phyloP scores from a whole-genome alignment of 2,888 invertebrate species.

The Parelbella ahira region DNA sequence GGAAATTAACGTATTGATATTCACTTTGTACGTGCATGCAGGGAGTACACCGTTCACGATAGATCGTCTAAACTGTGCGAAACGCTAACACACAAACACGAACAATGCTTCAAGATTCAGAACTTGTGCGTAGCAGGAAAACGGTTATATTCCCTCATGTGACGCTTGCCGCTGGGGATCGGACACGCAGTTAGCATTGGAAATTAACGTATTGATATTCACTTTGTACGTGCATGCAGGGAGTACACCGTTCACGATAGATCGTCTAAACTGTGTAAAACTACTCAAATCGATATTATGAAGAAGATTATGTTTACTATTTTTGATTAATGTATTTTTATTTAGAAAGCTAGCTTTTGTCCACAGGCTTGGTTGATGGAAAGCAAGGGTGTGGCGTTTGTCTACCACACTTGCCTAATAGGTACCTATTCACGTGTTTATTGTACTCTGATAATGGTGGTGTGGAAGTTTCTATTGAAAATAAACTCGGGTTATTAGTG shows the following conservation, averaged over 20 bases:
- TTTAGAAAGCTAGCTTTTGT: no score
- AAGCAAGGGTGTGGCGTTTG: no score
- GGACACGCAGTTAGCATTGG: slow-evolving; percentile 38
- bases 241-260: slow-evolving; percentile 29
- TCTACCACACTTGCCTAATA: no score
- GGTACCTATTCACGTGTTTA: no score
- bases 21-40: slow-evolving; percentile 31
- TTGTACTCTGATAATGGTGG: no score
- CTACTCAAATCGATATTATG: no score
- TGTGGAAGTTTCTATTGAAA: no score
- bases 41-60: slow-evolving; percentile 29
- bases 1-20: slow-evolving; percentile 37
- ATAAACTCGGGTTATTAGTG: no score
- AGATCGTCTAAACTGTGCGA: slow-evolving; percentile 28
- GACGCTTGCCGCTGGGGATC: slow-evolving; percentile 35
- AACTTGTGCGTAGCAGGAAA: slow-evolving; percentile 29
- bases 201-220: slow-evolving; percentile 38
- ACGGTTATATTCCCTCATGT: slow-evolving; percentile 33
- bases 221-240: slow-evolving; percentile 29
- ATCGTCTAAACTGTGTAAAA: slow-evolving; percentile 28
- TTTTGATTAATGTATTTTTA: no score
- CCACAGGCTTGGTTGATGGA: no score
- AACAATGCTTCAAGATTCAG: slow-evolving; percentile 7
- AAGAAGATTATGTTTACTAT: no score
- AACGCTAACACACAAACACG: slow-evolving; percentile 18